Base-by-base conservation (phyloP, 2,797 vertebrate genomes). In the Halcyon leucocephala region DNA sequence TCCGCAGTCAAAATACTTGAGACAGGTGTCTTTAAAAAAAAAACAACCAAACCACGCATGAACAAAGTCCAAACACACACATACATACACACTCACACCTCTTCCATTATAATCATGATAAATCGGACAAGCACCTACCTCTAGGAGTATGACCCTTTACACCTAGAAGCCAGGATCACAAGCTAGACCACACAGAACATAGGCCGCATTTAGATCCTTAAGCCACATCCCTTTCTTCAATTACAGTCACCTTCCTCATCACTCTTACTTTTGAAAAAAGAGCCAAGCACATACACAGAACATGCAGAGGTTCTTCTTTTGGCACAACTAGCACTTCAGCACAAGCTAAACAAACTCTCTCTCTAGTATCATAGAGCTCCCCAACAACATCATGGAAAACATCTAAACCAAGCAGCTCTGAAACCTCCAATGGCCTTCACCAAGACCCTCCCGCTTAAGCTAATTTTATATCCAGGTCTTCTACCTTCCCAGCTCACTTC, bases 361-460 rank as follows among this genome's bases (percentile, higher is more conserved):
- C 13, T 14, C 29, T 8, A 1, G 4, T 35, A 39, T 39, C 4
- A 0, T 4, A 82, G 20, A 35, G 5, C 19, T 60, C 52, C 31
- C 42, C 20, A 7, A 64, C 3, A 79, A 3, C 33, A 51, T 6
- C 9, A 52, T 7, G 25, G 9, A 9, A 66, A 73, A 18, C 19
- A 66, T 1, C 24, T 28, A 55, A 82, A 70, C 10, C 31, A 76
- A 76, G 7, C 2, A 21, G 0, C 33, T 7, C 31, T 7, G 29
- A 44, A 2, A 15, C 35, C 29, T 14, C 9, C 42, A 9, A 35
- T 1, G 0, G 0, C 19, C 20, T 10, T 4, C 3, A 48, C 1
- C 7, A 85, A 77, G 5, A 13, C 61, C 57, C 33, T 12, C 22
- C 14, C 44, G 14, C 4, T 10, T 51, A 15, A 1, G 0, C 6